Evolutionary conservation across 2,888 invertebrate genomes (phyloP).

Genomic region (Ellobium chinense): DNA sequence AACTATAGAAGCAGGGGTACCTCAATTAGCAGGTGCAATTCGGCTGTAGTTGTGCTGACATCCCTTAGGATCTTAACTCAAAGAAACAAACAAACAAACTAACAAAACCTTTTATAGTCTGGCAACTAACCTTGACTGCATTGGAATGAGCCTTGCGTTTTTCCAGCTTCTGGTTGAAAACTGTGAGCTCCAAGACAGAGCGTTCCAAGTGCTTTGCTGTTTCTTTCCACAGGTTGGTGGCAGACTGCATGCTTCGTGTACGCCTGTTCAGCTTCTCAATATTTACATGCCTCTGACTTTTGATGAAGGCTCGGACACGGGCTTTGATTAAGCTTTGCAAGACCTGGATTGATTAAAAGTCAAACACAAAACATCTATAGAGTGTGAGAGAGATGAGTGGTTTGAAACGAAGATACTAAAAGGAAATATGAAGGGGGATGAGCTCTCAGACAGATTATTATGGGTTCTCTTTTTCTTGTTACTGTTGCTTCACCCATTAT

Average conservation of each 20-base stretch:
- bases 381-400: too few relatives aligned
- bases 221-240: constrained; percentile 40
- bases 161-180: constrained; percentile 66
- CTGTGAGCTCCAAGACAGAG: constrained; percentile 66
- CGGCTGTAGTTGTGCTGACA: background rate
- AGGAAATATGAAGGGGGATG: too few relatives aligned
- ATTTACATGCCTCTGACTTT: constrained; percentile 30
- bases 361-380: too few relatives aligned
- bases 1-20: too few relatives aligned
- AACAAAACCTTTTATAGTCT: background rate
- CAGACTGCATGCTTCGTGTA: constrained; percentile 36
- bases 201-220: constrained; percentile 57
- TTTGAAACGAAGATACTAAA: too few relatives aligned
- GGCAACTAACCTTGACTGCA: constrained; percentile 62
- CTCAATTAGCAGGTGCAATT: too few relatives aligned
- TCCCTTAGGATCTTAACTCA: too few relatives aligned
- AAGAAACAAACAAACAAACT: background rate
- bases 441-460: too few relatives aligned
- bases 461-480: too few relatives aligned
- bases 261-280: constrained; percentile 29
- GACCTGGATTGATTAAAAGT: too few relatives aligned
- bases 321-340: constrained; percentile 27
- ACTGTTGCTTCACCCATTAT: too few relatives aligned
- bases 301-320: constrained; percentile 22
- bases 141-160: constrained; percentile 68